Percentiles rank a stretch among this genome's conserved stretches.
Conservation (phyloP, 1,140 invertebrate genomes). For the Bombus ignitus region DNA sequence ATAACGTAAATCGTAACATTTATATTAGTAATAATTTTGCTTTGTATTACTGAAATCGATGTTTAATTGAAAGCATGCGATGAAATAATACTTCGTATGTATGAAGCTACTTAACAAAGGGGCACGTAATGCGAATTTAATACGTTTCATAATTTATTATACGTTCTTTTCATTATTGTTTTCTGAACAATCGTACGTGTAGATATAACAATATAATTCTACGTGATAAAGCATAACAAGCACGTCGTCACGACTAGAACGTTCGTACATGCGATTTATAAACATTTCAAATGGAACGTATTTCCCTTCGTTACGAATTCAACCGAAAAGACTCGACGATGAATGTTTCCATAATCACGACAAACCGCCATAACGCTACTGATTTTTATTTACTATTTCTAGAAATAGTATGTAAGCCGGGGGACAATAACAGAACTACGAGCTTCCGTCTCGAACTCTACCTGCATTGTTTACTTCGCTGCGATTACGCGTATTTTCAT, state of each 20-base stretch:
- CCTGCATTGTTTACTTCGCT: not conserved
- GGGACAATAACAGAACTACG: not conserved
- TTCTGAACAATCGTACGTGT: not conserved
- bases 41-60: not conserved
- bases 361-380: not conserved
- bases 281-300: not conserved
- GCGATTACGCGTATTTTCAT: not conserved
- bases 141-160: not conserved
- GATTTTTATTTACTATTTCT: too few species aligned
- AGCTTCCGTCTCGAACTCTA: not conserved
- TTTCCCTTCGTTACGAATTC: not conserved
- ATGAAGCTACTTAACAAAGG: not conserved
- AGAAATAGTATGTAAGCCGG: too few species aligned
- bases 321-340: not conserved
- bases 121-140: not conserved
- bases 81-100: not conserved
- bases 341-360: not conserved
- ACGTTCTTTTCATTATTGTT: not conserved
- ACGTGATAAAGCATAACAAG: not conserved
- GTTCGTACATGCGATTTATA: too few species aligned
- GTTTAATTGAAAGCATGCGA: not conserved
- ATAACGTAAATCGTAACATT: not conserved
- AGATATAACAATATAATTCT: not conserved
- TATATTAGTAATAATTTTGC: not conserved
- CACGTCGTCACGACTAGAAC: not conserved